Percentiles rank a stretch among this genome's conserved stretches.
Evolutionary conservation across 1,140 invertebrate species (phyloP).

Genomic region (Lanistes nyassanus): DNA sequence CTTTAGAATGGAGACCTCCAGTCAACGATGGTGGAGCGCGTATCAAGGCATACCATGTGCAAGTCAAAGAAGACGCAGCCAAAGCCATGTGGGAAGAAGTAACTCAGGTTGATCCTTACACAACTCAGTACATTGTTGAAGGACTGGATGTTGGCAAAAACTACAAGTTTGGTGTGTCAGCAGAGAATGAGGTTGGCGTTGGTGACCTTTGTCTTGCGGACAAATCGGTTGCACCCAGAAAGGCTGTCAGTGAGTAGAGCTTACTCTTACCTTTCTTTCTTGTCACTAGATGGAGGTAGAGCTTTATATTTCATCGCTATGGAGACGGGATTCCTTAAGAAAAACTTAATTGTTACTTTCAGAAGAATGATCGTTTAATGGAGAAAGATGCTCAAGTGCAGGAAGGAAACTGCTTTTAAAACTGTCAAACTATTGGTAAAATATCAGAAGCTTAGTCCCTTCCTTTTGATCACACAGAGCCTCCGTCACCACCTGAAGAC

Average conservation of each 20-base stretch:
- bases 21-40: conserved; percentile 86
- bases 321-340: too few species aligned
- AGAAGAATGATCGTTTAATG: too few species aligned
- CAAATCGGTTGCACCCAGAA: conserved; percentile 92
- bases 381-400: too few species aligned
- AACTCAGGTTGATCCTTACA: conserved; percentile 79
- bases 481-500: conserved; percentile 88
- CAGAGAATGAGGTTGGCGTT: conserved; percentile 96
- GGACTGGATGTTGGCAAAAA: conserved; percentile 93
- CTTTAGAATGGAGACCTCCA: conserved; percentile 86
- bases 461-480: conserved; percentile 75
- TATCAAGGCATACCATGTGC: conserved; percentile 91
- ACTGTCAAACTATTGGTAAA: neutral
- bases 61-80: conserved; percentile 75
- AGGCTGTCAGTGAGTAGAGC: conserved; percentile 80
- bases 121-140: conserved; percentile 78
- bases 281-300: too few species aligned
- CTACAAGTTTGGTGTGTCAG: conserved; percentile 95
- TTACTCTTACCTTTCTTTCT: too few species aligned
- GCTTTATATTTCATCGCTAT: too few species aligned
- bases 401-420: neutral
- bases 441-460: neutral
- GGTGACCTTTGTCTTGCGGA: conserved; percentile 88
- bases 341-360: too few species aligned
- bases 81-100: conserved; percentile 65